Evolutionary conservation across 2,797 vertebrate genomes (phyloP).

Genomic region (Hippocampus kuda): DNA sequence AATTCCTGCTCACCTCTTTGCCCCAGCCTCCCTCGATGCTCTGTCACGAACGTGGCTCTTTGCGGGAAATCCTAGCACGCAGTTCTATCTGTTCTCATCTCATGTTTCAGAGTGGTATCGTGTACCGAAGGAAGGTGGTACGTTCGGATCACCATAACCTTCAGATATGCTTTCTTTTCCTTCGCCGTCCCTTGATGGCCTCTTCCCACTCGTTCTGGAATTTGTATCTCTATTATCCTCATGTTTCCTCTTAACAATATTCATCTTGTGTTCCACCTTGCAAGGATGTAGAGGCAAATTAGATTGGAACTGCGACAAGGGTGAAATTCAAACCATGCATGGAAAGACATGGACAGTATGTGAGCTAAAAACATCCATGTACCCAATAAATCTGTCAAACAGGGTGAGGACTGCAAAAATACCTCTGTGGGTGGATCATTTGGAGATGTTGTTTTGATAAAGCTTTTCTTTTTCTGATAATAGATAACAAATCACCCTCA

Average conservation of each 20-base stretch:
- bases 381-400: constrained; percentile 23
- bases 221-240: constrained; percentile 21
- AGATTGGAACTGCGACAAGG: constrained; percentile 26
- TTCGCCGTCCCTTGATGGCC: constrained; percentile 22
- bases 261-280: constrained; percentile 24
- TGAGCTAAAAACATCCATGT: constrained; percentile 22
- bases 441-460: constrained; percentile 18
- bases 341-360: constrained; percentile 22
- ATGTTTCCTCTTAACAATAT: constrained; percentile 29
- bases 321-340: constrained; percentile 14
- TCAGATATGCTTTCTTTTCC: constrained; percentile 48
- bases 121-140: constrained; percentile 44
- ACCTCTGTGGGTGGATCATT: neutral
- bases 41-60: constrained; percentile 54
- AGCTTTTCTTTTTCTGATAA: constrained; percentile 33
- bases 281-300: constrained; percentile 27
- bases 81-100: constrained; percentile 64
- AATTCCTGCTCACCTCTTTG: constrained; percentile 41
- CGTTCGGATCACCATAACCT: constrained; percentile 65
- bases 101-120: constrained; percentile 62
- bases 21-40: constrained; percentile 27
- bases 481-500: constrained; percentile 28
- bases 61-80: constrained; percentile 69
- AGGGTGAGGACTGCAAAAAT: constrained; percentile 25
- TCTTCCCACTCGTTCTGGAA: constrained; percentile 35